These are phyloP conservation scores for Pharmacophagus antenor DNA, from an alignment of 2,888 invertebrate species.

Conservation along the genomic window DNA sequence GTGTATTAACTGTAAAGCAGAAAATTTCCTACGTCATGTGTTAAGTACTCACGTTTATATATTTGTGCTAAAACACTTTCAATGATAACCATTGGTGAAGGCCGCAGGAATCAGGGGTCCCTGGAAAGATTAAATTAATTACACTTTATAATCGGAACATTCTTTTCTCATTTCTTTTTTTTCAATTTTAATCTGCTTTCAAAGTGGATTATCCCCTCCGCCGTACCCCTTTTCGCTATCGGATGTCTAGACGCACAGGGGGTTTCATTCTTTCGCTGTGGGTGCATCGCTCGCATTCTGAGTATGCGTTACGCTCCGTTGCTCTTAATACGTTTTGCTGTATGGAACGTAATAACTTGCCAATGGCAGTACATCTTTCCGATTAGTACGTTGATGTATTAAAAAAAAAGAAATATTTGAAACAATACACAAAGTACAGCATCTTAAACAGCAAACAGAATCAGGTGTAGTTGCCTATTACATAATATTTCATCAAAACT, in stretches of 20 bases:
- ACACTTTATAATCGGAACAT: conserved; percentile 29
- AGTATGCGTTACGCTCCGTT: conserved; percentile 6
- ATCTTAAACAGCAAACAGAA: background rate
- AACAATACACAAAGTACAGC: too few species aligned
- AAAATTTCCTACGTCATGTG: too few species aligned
- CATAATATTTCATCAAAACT: background rate
- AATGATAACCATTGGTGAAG: conserved; percentile 99
- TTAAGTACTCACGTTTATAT: conserved; percentile 75
- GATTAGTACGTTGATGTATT: background rate
- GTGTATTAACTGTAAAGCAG: too few species aligned
- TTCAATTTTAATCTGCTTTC: conserved; percentile 3
- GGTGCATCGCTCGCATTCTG: conserved; percentile 12
- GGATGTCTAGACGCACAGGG: conserved; percentile 16
- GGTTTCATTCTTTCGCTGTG: conserved; percentile 19
- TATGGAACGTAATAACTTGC: background rate
- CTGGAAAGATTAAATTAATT: conserved; percentile 81
- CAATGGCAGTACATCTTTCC: background rate
- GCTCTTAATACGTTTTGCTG: background rate
- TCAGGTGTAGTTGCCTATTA: background rate
- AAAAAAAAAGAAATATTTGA: background rate
- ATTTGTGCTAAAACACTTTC: conserved; percentile 83
- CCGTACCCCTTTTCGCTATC: conserved; percentile 9
- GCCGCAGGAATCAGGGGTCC: conserved; percentile 98
- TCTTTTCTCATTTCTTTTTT: background rate
- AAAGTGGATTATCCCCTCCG: conserved; percentile 19